Base-by-base conservation (phyloP, 2,113 vertebrate species). In the Ameiurus melas region DNA sequence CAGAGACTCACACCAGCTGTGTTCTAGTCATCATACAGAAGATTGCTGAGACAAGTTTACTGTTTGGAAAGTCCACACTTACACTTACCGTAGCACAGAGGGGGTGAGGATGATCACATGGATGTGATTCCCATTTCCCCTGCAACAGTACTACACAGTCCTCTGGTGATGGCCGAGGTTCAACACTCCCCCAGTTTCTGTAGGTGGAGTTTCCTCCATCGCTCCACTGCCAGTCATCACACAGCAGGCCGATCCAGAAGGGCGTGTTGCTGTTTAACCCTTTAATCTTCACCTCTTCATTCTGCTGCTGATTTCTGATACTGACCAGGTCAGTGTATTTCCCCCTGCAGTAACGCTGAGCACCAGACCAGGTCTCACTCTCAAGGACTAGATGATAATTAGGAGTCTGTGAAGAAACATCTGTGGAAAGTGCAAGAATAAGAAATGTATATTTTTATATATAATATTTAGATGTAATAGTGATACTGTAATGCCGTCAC, bases 121-220 rank as follows among this genome's bases (percentile, higher is more conserved):
- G n/a, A n/a, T n/a, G n/a, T n/a, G n/a, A n/a, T n/a, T n/a, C n/a
- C n/a, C n/a, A n/a, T n/a, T n/a, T n/a, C n/a, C n/a, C n/a, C n/a
- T n/a, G n/a, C n/a, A n/a, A n/a, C n/a, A n/a, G n/a, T 14, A 2
- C 0, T 78, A 17, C 75, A 78, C 75, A 78, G 75, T 27, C 43
- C 5, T 3, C 39, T 43, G 39, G 0, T 51, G 43, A 3, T 78
- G 39, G 0, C 17, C 0, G 0, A 77, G 70, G 43, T 0, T 62
- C 0, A 17, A 1, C 5, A 2, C 5, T 53, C 7, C 6, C 0
- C 30, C 84, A 89, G 3, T 77, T 1, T 87, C 92, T 91, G 82
- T 77, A 92, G 3, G 89, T 27, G 6, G 93, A 94, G 80, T 89
- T 58, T 82, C 89, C 80, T 3, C 62, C 33, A 89, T 94, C 91